A percentile compares a stretch with the other conserved stretches of the same genome.
Conservation (phyloP, 2,113 vertebrate genomes). For the Gymnarchus niloticus region DNA sequence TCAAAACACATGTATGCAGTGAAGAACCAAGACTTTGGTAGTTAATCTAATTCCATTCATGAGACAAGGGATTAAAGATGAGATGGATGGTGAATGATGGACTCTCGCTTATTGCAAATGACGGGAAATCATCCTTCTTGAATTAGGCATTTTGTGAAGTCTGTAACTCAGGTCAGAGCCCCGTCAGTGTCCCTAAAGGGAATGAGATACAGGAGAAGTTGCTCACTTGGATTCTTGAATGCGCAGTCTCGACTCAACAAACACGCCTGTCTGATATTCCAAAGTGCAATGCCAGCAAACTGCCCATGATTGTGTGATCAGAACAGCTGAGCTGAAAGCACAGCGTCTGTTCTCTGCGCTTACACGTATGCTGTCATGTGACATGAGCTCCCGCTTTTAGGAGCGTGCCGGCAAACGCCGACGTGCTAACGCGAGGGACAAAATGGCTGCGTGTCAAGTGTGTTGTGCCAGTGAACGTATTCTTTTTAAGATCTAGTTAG, state of each 20-base stretch:
- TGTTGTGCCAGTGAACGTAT: not conserved
- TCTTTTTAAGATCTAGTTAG: not conserved
- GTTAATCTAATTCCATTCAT: not conserved
- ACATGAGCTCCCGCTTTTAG: not conserved
- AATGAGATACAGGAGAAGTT: not conserved
- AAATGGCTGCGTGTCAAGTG: not conserved
- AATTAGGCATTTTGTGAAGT: not conserved
- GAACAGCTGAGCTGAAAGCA: not conserved
- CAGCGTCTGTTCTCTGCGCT: not conserved
- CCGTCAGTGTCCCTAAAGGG: not conserved
- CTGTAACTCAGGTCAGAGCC: constrained; percentile 7
- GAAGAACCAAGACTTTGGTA: not conserved
- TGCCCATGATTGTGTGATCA: not conserved
- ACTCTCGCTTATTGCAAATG: not conserved
- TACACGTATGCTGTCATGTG: too few relatives aligned
- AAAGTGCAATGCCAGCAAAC: not conserved
- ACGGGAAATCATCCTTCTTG: too few relatives aligned
- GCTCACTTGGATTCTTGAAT: too few relatives aligned
- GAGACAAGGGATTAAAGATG: not conserved
- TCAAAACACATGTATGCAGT: not conserved
- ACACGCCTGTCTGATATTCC: not conserved
- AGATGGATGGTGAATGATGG: not conserved
- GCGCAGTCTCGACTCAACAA: not conserved
- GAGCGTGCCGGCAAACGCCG: too few relatives aligned
- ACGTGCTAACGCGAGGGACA: not conserved